Percentiles rank a stretch among this genome's conserved stretches.
These are phyloP conservation scores for Oreocharis arfaki DNA, from an alignment of 2,113 vertebrate species.

Conservation along the genomic window DNA sequence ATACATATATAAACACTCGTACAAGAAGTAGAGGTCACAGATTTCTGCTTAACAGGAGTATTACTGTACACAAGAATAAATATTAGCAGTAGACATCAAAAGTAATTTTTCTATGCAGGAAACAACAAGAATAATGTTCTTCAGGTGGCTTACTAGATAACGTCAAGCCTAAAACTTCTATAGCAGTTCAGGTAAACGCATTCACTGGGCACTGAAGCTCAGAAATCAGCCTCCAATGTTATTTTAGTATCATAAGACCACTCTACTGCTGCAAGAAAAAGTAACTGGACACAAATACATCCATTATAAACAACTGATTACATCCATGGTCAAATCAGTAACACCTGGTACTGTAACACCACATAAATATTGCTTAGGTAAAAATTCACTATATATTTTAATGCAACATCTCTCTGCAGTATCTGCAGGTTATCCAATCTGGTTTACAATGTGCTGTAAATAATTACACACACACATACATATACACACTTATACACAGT, in stretches of 20 bases:
- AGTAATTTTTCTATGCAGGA: neutral
- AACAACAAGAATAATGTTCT: neutral
- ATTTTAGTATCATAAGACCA: neutral
- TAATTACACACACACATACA: neutral
- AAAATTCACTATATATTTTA: neutral
- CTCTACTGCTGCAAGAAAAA: neutral
- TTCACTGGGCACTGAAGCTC: neutral
- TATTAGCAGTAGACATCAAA: neutral
- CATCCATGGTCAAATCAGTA: neutral
- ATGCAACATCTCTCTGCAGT: neutral
- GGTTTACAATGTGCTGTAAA: neutral
- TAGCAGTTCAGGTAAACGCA: neutral
- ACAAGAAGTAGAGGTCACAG: neutral
- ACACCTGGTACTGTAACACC: neutral
- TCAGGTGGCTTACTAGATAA: neutral
- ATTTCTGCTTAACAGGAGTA: neutral
- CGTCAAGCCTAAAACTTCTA: neutral
- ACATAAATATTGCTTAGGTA: neutral
- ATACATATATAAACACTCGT: neutral
- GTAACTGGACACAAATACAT: neutral
- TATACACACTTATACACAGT: fast-evolving
- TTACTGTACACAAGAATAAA: neutral
- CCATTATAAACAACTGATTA: neutral
- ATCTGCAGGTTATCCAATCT: neutral
- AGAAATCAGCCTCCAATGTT: neutral